Conservation (phyloP, 1,140 invertebrate genomes). For the Agraylea sexmaculata region DNA sequence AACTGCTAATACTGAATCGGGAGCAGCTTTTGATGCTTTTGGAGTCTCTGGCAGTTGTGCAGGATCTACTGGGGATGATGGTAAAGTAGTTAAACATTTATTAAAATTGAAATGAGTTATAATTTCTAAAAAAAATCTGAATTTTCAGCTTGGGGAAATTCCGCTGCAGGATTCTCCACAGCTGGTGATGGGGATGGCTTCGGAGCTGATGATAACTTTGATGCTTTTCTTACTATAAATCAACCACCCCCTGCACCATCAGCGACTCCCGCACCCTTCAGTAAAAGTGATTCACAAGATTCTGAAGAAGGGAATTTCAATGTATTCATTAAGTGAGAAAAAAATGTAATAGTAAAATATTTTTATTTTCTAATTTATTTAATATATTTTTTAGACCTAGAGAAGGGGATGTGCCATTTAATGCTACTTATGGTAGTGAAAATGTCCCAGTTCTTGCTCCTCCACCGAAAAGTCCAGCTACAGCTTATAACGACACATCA, state of each 20-base stretch:
- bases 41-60: slow-evolving; percentile 21
- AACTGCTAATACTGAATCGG: slow-evolving; percentile 28
- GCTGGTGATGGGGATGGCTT: slow-evolving; percentile 43
- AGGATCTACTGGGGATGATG: slow-evolving; percentile 25
- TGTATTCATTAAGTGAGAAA: slow-evolving; percentile 60
- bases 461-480: slow-evolving; percentile 43
- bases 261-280: slow-evolving; percentile 40
- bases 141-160: slow-evolving; percentile 46
- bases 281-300: slow-evolving; percentile 57
- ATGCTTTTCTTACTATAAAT: slow-evolving; percentile 70
- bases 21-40: slow-evolving; percentile 38
- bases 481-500: slow-evolving; percentile 43
- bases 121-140: slow-evolving; percentile 7
- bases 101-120: not conserved
- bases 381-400: slow-evolving; percentile 45
- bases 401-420: slow-evolving; percentile 29
- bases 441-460: slow-evolving; percentile 62
- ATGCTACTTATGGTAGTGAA: slow-evolving; percentile 28
- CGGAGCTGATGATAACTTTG: slow-evolving; percentile 58
- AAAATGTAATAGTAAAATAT: slow-evolving; percentile 4
- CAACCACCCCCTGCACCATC: slow-evolving; percentile 56
- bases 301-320: slow-evolving; percentile 70
- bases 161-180: slow-evolving; percentile 25
- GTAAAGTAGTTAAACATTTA: slow-evolving; percentile 20
- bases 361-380: slow-evolving; percentile 9